Evolutionary conservation across 2,888 invertebrate species (phyloP).

Genomic region (Napeogenes sylphis): DNA sequence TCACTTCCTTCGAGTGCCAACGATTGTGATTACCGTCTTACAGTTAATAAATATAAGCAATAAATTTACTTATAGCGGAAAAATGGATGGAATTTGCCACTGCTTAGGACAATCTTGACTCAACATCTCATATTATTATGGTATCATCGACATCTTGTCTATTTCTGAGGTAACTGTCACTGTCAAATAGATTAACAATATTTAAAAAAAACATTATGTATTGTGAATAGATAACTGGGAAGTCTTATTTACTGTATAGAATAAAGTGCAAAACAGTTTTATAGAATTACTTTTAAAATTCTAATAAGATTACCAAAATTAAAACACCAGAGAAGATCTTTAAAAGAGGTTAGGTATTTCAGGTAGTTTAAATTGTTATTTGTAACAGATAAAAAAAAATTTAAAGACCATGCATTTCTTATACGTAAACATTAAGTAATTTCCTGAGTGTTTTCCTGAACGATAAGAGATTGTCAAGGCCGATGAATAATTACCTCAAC

Average conservation of each 20-base stretch:
- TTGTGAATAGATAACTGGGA: no score
- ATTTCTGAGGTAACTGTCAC: not conserved
- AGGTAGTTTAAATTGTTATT: no score
- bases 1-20: slow-evolving; percentile 61
- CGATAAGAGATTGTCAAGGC: slow-evolving; percentile 46
- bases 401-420: slow-evolving; percentile 17
- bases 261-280: no score
- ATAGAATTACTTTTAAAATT: no score
- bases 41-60: slow-evolving; percentile 32
- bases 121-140: slow-evolving; percentile 8
- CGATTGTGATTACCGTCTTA: slow-evolving; percentile 39
- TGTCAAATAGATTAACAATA: no score
- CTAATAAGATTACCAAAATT: no score
- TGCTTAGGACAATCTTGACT: slow-evolving; percentile 11
- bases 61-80: slow-evolving; percentile 34
- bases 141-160: slow-evolving; percentile 1
- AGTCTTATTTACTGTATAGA: no score
- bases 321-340: no score
- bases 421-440: slow-evolving; percentile 35
- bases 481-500: slow-evolving; percentile 40
- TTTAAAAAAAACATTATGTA: no score
- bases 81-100: slow-evolving; percentile 31
- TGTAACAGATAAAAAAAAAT: no score
- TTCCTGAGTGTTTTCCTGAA: slow-evolving; percentile 43
- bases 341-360: no score